Evolutionary conservation across 2,888 invertebrate genomes (phyloP).

Genomic region (Athrips mouffetella): DNA sequence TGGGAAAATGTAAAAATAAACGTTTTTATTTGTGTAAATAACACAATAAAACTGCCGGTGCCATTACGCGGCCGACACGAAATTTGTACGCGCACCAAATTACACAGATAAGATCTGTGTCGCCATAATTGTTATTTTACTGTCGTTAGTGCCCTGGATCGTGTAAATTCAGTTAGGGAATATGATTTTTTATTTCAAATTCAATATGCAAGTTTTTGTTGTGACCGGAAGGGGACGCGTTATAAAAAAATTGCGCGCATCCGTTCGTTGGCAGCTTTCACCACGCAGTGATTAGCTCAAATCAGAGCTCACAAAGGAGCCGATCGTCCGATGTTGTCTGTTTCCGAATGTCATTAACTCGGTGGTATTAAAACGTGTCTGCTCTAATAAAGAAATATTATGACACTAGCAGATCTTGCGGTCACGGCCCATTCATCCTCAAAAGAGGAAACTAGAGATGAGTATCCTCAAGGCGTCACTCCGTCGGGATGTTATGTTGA

Average conservation of each 20-base stretch:
- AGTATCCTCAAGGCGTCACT: neutral
- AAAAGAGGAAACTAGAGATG: neutral
- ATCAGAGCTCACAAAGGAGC: conserved; percentile 42
- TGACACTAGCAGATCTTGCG: conserved; percentile 11
- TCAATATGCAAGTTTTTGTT: conserved; percentile 57
- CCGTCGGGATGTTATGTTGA: conserved; percentile 27
- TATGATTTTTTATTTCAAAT: conserved; percentile 60
- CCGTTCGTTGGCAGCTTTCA: conserved; percentile 57
- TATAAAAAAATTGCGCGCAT: conserved; percentile 71
- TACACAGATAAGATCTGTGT: conserved; percentile 71
- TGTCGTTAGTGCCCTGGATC: conserved; percentile 69
- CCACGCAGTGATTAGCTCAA: conserved; percentile 62
- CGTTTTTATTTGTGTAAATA: conserved; percentile 79
- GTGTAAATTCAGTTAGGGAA: conserved; percentile 75
- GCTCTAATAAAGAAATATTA: conserved; percentile 37
- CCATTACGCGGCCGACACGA: conserved; percentile 59
- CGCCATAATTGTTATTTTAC: conserved; percentile 72
- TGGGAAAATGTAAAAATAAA: conserved; percentile 78
- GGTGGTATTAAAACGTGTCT: conserved; percentile 43
- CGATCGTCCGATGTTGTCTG: conserved; percentile 22
- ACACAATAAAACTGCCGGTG: conserved; percentile 72
- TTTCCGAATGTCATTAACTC: conserved; percentile 36
- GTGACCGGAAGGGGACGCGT: conserved; percentile 67
- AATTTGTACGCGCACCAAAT: conserved; percentile 65
- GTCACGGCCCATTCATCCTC: neutral